A percentile compares a stretch with the other conserved stretches of the same genome.
phyloP scores from a whole-genome alignment of 1,140 invertebrate species.

The Conus betulinus region DNA sequence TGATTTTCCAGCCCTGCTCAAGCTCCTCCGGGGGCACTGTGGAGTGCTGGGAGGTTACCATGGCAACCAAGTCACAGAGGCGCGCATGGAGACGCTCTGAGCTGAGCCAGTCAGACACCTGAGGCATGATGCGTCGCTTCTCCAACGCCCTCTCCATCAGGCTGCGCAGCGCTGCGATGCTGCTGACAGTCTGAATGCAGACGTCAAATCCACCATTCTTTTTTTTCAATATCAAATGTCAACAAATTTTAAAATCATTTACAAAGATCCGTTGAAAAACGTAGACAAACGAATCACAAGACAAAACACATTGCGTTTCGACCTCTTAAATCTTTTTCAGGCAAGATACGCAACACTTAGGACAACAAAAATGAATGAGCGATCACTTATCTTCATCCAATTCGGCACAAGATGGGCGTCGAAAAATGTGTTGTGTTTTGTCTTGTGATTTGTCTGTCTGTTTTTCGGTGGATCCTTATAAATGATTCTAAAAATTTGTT shows the following conservation, averaged over 20 bases:
- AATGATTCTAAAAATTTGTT: too few species aligned
- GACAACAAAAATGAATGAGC: too few species aligned
- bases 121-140: constrained; percentile 23
- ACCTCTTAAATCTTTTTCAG: too few species aligned
- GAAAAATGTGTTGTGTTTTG: too few species aligned
- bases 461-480: too few species aligned
- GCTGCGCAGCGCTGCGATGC: constrained; percentile 44
- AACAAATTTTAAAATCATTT: neutral
- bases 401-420: too few species aligned
- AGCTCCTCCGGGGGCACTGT: constrained; percentile 26
- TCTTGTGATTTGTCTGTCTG: too few species aligned
- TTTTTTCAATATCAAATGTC: neutral
- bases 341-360: too few species aligned
- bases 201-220: too few species aligned
- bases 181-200: constrained; percentile 48
- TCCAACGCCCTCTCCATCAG: constrained; percentile 54
- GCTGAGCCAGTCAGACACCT: constrained; percentile 56
- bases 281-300: too few species aligned
- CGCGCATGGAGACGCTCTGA: constrained; percentile 7
- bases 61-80: constrained; percentile 6
- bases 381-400: too few species aligned
- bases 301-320: too few species aligned
- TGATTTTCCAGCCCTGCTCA: constrained; percentile 45
- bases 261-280: neutral
- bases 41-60: constrained; percentile 36